Evolutionary conservation across 1,140 invertebrate genomes (phyloP).

Genomic region (Hesperophylax magnus): DNA sequence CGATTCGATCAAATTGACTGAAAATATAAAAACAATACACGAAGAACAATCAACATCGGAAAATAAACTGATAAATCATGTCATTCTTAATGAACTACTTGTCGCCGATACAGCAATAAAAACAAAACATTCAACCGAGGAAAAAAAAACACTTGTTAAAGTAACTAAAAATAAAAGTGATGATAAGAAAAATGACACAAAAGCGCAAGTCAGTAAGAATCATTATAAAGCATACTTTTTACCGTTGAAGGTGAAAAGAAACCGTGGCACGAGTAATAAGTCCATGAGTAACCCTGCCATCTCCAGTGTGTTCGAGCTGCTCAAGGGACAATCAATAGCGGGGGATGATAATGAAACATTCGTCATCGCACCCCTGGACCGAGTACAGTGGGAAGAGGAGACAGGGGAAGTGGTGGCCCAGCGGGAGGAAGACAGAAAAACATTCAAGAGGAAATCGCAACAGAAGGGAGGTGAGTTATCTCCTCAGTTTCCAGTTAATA

Average conservation of each 20-base stretch:
- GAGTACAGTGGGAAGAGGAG: neutral
- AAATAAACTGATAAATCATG: neutral
- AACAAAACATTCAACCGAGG: neutral
- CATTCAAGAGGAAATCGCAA: conserved; percentile 42
- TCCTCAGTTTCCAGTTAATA: conserved; percentile 32
- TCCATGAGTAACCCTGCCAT: neutral
- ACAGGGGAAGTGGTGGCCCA: neutral
- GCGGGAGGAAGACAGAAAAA: conserved; percentile 18
- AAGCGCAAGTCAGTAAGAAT: neutral
- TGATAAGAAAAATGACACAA: neutral
- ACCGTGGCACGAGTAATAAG: neutral
- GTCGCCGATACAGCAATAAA: neutral
- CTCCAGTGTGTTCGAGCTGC: neutral
- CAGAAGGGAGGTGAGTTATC: conserved; percentile 52
- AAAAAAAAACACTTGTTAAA: neutral
- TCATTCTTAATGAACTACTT: neutral
- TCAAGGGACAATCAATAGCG: neutral
- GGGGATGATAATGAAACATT: neutral
- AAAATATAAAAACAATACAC: conserved; percentile 24
- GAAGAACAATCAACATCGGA: conserved; percentile 19
- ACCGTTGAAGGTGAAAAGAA: neutral
- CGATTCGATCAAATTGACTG: conserved; percentile 16
- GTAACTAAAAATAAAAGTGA: neutral
- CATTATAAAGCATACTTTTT: neutral
- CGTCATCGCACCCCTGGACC: neutral